These are phyloP conservation scores for Leptobrachium leishanense DNA, from an alignment of 2,113 vertebrate species.

Conservation along the genomic window DNA sequence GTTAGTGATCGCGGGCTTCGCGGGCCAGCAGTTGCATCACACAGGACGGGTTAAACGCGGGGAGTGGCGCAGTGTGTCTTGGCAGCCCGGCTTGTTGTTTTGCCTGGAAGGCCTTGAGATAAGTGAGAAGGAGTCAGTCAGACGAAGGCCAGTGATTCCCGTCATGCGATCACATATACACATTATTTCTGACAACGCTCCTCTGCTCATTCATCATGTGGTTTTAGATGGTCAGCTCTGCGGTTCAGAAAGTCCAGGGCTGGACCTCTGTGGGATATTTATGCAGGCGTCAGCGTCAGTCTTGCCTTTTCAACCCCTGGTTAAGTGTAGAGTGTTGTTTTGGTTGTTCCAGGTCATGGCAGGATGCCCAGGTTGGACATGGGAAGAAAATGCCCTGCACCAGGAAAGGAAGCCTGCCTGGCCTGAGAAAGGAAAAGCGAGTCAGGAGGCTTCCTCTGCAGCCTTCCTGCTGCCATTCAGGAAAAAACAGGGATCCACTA, in stretches of 20 bases:
- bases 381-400: conserved; percentile 32
- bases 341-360: conserved; percentile 23
- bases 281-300: background rate
- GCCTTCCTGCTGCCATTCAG: conserved; percentile 1
- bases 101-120: conserved; percentile 23
- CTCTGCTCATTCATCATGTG: background rate
- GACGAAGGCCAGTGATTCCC: background rate
- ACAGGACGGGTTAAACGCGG: background rate
- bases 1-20: conserved; percentile 13
- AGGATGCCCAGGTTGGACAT: conserved; percentile 41
- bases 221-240: conserved; percentile 2
- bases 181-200: background rate
- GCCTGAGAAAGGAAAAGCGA: conserved; percentile 54
- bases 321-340: too few relatives aligned
- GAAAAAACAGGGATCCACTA: conserved; percentile 5
- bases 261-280: background rate
- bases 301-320: background rate
- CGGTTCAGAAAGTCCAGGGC: background rate
- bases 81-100: background rate
- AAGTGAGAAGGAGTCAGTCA: background rate
- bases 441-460: background rate
- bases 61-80: conserved; percentile 1
- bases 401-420: conserved; percentile 53
- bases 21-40: background rate
- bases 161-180: background rate